A percentile compares a stretch with the other conserved stretches of the same genome.
These are phyloP conservation scores for Rhagonycha fulva DNA, from an alignment of 2,888 invertebrate genomes.

Conservation along the genomic window DNA sequence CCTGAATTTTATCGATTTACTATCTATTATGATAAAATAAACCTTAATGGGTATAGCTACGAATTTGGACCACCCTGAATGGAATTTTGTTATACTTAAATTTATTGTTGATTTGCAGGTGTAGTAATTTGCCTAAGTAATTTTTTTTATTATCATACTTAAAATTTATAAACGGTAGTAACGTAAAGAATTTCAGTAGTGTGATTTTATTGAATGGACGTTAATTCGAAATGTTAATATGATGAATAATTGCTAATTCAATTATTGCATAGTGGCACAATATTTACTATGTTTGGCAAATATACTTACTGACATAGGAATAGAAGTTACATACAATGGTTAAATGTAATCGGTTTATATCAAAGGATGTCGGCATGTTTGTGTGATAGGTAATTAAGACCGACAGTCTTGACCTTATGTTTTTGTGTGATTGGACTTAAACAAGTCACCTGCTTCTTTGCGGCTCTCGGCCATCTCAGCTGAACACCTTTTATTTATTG, in stretches of 20 bases:
- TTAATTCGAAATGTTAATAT: background rate
- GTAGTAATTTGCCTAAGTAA: background rate
- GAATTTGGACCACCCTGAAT: background rate
- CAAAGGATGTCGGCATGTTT: slow-evolving; percentile 44
- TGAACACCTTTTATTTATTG: slow-evolving; percentile 45
- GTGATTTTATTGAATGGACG: background rate
- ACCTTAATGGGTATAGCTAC: background rate
- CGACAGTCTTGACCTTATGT: slow-evolving; percentile 32
- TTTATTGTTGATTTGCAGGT: background rate
- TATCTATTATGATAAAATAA: slow-evolving; percentile 2
- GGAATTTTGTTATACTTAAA: background rate
- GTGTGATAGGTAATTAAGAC: slow-evolving; percentile 45
- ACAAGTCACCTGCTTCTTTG: slow-evolving; percentile 26
- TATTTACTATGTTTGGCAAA: background rate
- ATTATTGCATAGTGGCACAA: background rate
- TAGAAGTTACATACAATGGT: slow-evolving; percentile 7
- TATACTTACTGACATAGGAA: background rate
- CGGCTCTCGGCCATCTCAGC: slow-evolving; percentile 25
- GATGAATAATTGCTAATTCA: background rate
- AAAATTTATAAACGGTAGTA: background rate
- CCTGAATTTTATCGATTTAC: slow-evolving; percentile 1
- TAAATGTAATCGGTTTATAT: slow-evolving; percentile 38
- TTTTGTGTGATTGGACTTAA: slow-evolving; percentile 27
- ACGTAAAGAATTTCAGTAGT: background rate
- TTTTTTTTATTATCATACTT: background rate